Base-by-base conservation (phyloP, 2,113 vertebrate species). In the Lepisosteus osseus region DNA sequence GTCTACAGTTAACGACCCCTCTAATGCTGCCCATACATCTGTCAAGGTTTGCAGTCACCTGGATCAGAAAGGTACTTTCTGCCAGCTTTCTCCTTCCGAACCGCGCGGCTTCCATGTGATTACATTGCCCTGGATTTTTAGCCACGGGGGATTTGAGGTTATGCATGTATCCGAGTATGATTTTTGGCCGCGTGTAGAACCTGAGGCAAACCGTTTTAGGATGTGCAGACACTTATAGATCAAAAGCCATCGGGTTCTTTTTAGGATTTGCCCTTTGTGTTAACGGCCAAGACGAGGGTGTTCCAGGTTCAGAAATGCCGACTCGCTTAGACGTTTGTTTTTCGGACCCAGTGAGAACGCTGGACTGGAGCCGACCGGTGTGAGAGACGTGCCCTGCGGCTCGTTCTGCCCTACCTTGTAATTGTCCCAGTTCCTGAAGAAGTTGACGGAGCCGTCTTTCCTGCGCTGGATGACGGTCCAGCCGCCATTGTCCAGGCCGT, bases 391-490 rank as follows among this genome's bases (percentile, higher is more conserved):
- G n/a, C 7, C 12, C 44, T 11, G 29, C 8, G 40, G 41, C 14
- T 55, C 3, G 9, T 3, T 7, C 3, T 14, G 2, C 13, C 70
- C 82, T 91, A 95, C 97, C 92, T 99, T 99, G 73, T 99, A 99
- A 75, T 93, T 99, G 68, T 99, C 97, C 97, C 96, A 99, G 45
- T 99, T 99, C 69, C 96, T 93, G 85, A 99, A 99, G 82, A 99
- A 99, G 86, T 99, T 99, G 66, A 97, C 94, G 3, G 97, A 94
- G 75, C 97, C 97, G 7, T 99, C 97, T 83, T 75, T 94, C 79
- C 97, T 95, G 72, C 94, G 94, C 84, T 99, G 97, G 82, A 99
- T 94, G 14, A 98, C 96, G 0, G 97, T 97, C 97, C 97, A 99
- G 55, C 97, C 97, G 67, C 97, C 97, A 0, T 96, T 96, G 74